phyloP scores from a whole-genome alignment of 2,888 invertebrate genomes.

The Acronicta psi region DNA sequence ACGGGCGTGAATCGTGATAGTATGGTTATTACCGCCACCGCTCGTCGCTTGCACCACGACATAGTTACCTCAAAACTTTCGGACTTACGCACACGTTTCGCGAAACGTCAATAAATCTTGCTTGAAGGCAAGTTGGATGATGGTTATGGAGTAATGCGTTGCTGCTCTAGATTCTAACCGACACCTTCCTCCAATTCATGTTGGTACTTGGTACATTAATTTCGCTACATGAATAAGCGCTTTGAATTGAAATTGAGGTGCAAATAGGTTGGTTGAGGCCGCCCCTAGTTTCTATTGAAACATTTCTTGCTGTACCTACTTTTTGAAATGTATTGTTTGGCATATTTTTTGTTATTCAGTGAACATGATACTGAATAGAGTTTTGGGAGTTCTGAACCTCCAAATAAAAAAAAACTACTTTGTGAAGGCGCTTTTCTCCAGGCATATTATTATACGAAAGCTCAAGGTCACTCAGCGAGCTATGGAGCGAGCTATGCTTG shows the following conservation, averaged over 20 bases:
- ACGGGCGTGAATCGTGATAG: no score
- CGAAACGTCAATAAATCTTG: slow-evolving; percentile 73
- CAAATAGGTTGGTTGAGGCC: slow-evolving; percentile 17
- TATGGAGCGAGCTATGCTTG: no score
- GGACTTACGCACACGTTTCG: slow-evolving; percentile 65
- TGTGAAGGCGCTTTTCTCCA: no score
- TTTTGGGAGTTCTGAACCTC: no score
- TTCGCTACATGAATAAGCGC: slow-evolving; percentile 49
- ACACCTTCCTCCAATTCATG: slow-evolving; percentile 50
- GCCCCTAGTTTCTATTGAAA: slow-evolving; percentile 29
- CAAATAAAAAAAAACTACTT: no score
- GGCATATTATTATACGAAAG: no score
- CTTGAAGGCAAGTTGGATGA: slow-evolving; percentile 62
- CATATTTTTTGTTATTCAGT: neutral
- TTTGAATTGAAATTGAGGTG: slow-evolving; percentile 30
- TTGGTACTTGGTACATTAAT: slow-evolving; percentile 56
- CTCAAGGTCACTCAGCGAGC: no score
- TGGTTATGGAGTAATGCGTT: slow-evolving; percentile 72
- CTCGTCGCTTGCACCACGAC: slow-evolving; percentile 33
- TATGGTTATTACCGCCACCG: no score
- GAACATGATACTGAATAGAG: no score
- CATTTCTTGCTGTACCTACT: neutral
- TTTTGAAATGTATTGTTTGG: neutral
- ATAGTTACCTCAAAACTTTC: slow-evolving; percentile 66
- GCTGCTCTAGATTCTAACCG: slow-evolving; percentile 58